phyloP scores from a whole-genome alignment of 2,888 invertebrate genomes.

The Spodoptera picta region DNA sequence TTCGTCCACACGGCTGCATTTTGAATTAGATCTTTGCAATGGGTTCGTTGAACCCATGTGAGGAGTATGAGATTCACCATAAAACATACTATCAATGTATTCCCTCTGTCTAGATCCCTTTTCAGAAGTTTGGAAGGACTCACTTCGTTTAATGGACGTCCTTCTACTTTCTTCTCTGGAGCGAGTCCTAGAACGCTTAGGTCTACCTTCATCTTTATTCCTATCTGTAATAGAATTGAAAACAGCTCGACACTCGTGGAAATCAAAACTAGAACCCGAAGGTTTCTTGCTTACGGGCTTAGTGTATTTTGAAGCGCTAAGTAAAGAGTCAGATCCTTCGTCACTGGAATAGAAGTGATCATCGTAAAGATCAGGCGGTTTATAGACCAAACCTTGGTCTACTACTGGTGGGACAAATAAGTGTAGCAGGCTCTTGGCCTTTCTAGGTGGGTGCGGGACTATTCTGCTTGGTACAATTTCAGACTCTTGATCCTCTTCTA shows the following conservation, averaged over 20 bases:
- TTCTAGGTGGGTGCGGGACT: slow-evolving; percentile 94
- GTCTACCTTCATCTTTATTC: slow-evolving; percentile 74
- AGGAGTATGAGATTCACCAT: slow-evolving; percentile 83
- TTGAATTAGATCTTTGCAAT: slow-evolving; percentile 72
- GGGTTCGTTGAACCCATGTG: slow-evolving; percentile 59
- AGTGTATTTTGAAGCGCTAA: slow-evolving; percentile 89
- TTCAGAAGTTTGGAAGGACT: slow-evolving; percentile 84
- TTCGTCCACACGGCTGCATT: slow-evolving; percentile 83
- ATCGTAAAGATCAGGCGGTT: slow-evolving; percentile 87
- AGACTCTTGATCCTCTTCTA: slow-evolving; percentile 88
- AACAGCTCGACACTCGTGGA: slow-evolving; percentile 87
- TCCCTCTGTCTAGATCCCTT: slow-evolving; percentile 83
- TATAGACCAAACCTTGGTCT: slow-evolving; percentile 88
- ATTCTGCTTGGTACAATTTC: slow-evolving; percentile 94
- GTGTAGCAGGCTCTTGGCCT: slow-evolving; percentile 92
- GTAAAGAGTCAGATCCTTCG: slow-evolving; percentile 91
- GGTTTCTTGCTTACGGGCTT: slow-evolving; percentile 75
- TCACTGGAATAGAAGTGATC: slow-evolving; percentile 90
- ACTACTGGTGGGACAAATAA: slow-evolving; percentile 90
- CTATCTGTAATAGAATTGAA: slow-evolving; percentile 89
- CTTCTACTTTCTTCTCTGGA: slow-evolving; percentile 79
- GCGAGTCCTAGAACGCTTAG: slow-evolving; percentile 76
- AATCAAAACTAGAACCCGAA: slow-evolving; percentile 79
- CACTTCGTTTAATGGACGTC: slow-evolving; percentile 81
- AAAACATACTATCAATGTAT: slow-evolving; percentile 90